Base-by-base conservation (phyloP, 1,140 invertebrate genomes). In the Trichonephila clavipes region DNA sequence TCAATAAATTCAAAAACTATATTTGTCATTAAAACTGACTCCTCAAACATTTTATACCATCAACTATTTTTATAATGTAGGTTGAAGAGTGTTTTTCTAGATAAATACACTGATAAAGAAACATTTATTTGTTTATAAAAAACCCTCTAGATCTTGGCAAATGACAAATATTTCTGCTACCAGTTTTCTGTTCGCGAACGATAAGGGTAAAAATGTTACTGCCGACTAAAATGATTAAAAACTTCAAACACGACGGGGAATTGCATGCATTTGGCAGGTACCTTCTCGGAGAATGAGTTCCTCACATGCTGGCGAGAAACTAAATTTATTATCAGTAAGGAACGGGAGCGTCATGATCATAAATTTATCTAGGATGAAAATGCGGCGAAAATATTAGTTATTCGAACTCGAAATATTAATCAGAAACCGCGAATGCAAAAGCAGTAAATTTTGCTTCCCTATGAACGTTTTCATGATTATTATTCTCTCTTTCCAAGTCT, bases 331-430 rank as follows among this genome's bases (percentile, higher is more conserved):
- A 77, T 77, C 72, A 7, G 72, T 16, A 24, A 40, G 24, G 72
- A 40, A 34, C 28, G 72, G 16, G 28, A 28, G 72, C 72, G 34
- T 40, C 28, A 40, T 40, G 72, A 34, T 40, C 72, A 34, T 77
- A 77, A 77, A 77, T 77, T 77, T 77, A 77, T 77, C 72, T 28
- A 14, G 28, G 72, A 77, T 77, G 72, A 77, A 77, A 77, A 77
- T 77, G 72, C 72, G 16, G 72, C 72, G 34, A 77, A 77, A 77
- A 40, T 77, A 77, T 77, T 77, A 77, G 72, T 77, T 77, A 77
- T 77, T 77, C 72, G 72, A 77, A 77, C 72, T 28, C 72, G 72
- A 77, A 40, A 77, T 77, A 77, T 77, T 77, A 77, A 77, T 40
- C 72, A 77, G 28, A 18, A 40, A 77, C 72, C 72, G 72, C 72